phyloP scores from a whole-genome alignment of 2,113 vertebrate genomes.

The Oreochromis spilurus region DNA sequence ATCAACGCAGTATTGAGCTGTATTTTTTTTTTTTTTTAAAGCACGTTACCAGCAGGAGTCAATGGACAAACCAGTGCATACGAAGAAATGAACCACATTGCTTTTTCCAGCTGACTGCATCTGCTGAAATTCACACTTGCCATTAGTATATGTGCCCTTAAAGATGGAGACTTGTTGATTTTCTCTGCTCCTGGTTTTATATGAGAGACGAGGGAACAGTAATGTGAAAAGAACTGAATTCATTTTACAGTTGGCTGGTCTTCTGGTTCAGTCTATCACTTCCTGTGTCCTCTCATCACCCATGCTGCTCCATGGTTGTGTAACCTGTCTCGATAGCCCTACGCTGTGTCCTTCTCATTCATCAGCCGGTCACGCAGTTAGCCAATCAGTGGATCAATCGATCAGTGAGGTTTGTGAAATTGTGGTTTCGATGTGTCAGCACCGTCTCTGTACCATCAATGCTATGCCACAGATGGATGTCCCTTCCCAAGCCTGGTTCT shows the following conservation, averaged over 20 bases:
- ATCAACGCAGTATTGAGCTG: background rate
- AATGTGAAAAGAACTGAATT: background rate
- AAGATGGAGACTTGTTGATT: background rate
- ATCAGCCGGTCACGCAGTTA: background rate
- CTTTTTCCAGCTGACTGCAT: background rate
- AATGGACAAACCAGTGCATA: background rate
- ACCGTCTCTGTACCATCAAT: background rate
- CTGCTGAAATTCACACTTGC: background rate
- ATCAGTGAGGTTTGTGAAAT: background rate
- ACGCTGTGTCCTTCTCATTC: background rate
- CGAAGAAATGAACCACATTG: background rate
- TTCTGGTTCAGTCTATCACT: constrained; percentile 7
- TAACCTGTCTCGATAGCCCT: constrained; percentile 1
- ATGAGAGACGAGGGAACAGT: background rate
- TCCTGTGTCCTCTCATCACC: constrained; percentile 16
- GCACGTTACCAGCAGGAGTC: background rate
- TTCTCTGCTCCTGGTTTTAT: background rate
- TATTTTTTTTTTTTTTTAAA: background rate
- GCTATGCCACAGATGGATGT: background rate
- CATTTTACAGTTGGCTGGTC: constrained; percentile 13
- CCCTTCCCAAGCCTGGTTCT: background rate
- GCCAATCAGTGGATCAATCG: background rate
- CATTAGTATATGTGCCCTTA: background rate
- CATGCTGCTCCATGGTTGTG: constrained; percentile 1
- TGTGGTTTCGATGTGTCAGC: background rate